phyloP scores from a whole-genome alignment of 1,140 invertebrate species.

The Paramacrobiotus metropolitanus region DNA sequence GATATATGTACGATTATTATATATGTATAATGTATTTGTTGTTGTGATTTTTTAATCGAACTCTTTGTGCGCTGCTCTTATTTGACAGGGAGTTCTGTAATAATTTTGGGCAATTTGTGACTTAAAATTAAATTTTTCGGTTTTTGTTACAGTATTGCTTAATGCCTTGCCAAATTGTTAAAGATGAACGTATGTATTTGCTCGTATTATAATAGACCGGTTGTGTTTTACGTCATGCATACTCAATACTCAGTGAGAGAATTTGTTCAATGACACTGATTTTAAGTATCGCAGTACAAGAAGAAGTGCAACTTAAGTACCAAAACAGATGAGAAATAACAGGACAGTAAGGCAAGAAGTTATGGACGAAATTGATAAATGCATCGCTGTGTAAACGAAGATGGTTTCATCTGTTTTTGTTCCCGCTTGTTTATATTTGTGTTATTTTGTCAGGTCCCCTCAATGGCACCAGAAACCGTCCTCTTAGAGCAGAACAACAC shows the following conservation, averaged over 20 bases:
- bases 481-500: slow-evolving; percentile 84
- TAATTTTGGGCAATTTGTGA: no score
- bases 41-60: background rate
- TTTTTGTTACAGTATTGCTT: no score
- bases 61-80: no score
- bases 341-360: background rate
- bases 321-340: background rate
- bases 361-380: background rate
- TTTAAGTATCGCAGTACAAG: no score
- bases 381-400: background rate
- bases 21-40: background rate
- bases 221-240: no score
- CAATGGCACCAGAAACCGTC: slow-evolving; percentile 96
- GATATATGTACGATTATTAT: background rate
- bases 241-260: no score
- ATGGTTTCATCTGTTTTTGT: background rate
- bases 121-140: no score
- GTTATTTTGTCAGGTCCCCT: slow-evolving; percentile 38
- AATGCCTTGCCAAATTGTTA: no score
- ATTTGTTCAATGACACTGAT: no score
- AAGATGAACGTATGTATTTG: no score
- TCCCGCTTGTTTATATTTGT: background rate
- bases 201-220: no score
- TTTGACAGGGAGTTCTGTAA: no score
- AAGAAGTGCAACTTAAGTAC: background rate